Evolutionary conservation across 2,113 vertebrate genomes (phyloP).

Genomic region (Rhynchomys soricoides): DNA sequence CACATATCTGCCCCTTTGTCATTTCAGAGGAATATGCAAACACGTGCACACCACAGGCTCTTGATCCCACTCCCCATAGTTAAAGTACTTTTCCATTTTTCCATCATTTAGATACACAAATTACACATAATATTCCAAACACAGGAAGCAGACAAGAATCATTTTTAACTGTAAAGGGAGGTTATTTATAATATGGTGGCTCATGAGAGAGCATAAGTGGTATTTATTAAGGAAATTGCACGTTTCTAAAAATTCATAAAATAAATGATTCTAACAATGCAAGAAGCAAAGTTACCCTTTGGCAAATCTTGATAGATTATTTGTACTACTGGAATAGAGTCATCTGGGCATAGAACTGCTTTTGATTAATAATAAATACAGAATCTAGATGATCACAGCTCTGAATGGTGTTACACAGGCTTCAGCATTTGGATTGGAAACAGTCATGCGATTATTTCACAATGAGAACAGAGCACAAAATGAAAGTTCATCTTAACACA

Average conservation of each 20-base stretch:
- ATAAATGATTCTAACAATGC: slow-evolving; percentile 48
- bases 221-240: slow-evolving; percentile 52
- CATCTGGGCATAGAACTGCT: neutral
- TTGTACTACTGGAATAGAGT: slow-evolving; percentile 61
- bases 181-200: slow-evolving; percentile 65
- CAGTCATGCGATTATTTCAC: slow-evolving; percentile 11
- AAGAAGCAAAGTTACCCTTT: slow-evolving; percentile 41
- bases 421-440: slow-evolving; percentile 15
- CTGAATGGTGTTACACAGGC: slow-evolving; percentile 19
- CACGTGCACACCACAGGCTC: neutral
- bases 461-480: slow-evolving; percentile 36
- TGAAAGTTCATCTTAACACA: neutral
- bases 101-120: slow-evolving; percentile 52
- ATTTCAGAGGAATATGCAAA: neutral
- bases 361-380: slow-evolving; percentile 58
- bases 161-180: slow-evolving; percentile 48
- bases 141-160: slow-evolving; percentile 30
- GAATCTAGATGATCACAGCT: neutral
- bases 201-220: slow-evolving; percentile 51
- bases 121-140: slow-evolving; percentile 37
- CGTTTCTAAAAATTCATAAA: slow-evolving; percentile 66
- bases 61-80: neutral
- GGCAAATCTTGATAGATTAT: slow-evolving; percentile 53
- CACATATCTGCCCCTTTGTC: neutral
- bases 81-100: slow-evolving; percentile 44